Percentiles rank a stretch among this genome's conserved stretches.
phyloP scores from a whole-genome alignment of 1,140 invertebrate genomes.

The Aphaenogaster rudis region DNA sequence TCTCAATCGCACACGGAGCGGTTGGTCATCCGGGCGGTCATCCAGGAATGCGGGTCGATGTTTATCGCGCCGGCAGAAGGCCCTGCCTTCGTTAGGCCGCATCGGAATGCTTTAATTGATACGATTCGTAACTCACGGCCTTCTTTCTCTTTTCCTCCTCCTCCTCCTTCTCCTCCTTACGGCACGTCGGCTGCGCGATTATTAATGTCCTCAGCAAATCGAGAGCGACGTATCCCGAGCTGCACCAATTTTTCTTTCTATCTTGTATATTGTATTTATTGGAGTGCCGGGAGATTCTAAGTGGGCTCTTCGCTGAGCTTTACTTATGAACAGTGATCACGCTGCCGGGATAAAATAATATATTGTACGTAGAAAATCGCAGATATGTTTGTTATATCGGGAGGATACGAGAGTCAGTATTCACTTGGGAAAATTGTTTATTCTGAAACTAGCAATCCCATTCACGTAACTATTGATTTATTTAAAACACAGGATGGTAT shows the following conservation, averaged over 20 bases:
- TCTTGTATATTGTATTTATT: neutral
- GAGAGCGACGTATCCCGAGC: neutral
- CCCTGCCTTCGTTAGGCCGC: slow-evolving; percentile 6
- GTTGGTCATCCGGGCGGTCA: neutral
- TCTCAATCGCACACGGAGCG: slow-evolving; percentile 45
- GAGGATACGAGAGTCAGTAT: neutral
- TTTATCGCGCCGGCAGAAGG: slow-evolving; percentile 5
- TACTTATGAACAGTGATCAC: neutral
- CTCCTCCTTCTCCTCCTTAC: neutral
- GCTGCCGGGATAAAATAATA: neutral
- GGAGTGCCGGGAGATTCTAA: neutral
- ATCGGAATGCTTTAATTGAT: slow-evolving; percentile 49
- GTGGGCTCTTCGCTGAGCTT: neutral
- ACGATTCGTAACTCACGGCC: slow-evolving; percentile 8
- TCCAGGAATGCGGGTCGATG: slow-evolving; percentile 36
- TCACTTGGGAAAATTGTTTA: slow-evolving; percentile 4
- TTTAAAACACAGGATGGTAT: neutral
- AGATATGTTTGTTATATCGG: slow-evolving; percentile 2
- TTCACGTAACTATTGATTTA: slow-evolving; percentile 16
- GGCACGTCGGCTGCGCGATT: neutral
- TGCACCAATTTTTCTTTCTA: neutral
- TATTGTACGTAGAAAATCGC: neutral
- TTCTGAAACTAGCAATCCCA: neutral
- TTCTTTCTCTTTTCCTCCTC: neutral
- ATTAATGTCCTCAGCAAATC: slow-evolving; percentile 4